These are phyloP conservation scores for Psittacula echo DNA, from an alignment of 2,797 vertebrate genomes.

Conservation along the genomic window DNA sequence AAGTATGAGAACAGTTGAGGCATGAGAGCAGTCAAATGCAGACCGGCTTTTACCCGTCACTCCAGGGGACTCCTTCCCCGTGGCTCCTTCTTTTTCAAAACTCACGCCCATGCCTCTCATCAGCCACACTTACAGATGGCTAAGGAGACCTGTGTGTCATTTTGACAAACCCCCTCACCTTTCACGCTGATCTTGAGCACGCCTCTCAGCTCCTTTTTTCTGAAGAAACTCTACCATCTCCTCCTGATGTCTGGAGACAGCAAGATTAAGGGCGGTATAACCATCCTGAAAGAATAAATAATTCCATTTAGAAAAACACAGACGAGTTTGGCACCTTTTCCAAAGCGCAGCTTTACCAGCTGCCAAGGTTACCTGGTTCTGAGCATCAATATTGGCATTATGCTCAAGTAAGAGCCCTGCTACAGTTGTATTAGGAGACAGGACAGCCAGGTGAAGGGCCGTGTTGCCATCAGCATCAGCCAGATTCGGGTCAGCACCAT, in stretches of 20 bases:
- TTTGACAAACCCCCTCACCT: neutral
- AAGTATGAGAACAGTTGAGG: neutral
- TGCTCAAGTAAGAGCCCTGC: neutral
- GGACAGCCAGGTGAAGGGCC: neutral
- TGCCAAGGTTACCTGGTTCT: neutral
- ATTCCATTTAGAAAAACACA: neutral
- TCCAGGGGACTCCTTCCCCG: neutral
- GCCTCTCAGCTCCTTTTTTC: neutral
- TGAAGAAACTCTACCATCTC: neutral
- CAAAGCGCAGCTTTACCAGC: neutral
- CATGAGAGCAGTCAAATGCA: neutral
- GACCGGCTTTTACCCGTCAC: neutral
- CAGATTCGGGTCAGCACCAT: neutral
- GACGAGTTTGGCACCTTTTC: neutral
- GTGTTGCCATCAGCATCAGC: neutral
- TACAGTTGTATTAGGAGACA: neutral
- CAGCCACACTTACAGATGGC: too few relatives aligned
- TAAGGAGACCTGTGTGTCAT: neutral
- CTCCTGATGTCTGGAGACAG: neutral
- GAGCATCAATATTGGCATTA: too few relatives aligned
- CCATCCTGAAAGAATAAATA: neutral
- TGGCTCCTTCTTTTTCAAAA: neutral
- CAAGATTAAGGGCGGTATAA: neutral
- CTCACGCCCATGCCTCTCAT: neutral
- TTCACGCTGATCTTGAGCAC: neutral